Evolutionary conservation across 2,888 invertebrate species (phyloP).

Genomic region (Netelia virgata): DNA sequence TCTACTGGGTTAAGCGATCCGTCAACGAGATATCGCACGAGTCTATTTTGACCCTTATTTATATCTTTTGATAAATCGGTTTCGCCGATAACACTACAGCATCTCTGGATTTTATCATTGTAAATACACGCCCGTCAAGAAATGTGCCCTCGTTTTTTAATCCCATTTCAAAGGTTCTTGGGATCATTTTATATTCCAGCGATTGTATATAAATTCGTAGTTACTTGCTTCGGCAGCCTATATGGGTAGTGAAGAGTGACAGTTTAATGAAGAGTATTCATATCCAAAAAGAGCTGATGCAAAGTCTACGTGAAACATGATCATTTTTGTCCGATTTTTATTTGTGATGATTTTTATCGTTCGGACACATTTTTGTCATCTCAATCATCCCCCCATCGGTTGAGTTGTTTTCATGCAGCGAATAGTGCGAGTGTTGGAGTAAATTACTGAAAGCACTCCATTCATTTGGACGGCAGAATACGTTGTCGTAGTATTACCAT

Average conservation of each 20-base stretch:
- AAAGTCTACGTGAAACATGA: too few species aligned
- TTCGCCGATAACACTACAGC: slow-evolving; percentile 27
- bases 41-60: slow-evolving; percentile 41
- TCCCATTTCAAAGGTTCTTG: background rate
- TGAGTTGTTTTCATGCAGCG: background rate
- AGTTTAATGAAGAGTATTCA: background rate
- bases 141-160: slow-evolving; percentile 24
- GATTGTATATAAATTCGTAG: background rate
- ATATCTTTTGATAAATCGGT: slow-evolving; percentile 60
- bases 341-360: slow-evolving; percentile 10
- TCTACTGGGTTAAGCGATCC: slow-evolving; percentile 48
- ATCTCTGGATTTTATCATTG: slow-evolving; percentile 20
- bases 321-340: background rate
- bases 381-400: background rate
- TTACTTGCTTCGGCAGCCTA: background rate
- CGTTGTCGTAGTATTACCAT: slow-evolving; percentile 63
- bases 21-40: slow-evolving; percentile 46
- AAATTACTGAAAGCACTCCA: slow-evolving; percentile 10
- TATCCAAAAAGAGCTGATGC: background rate
- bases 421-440: background rate
- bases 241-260: too few species aligned
- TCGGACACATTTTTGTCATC: slow-evolving; percentile 11
- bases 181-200: slow-evolving; percentile 28
- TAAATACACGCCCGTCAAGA: slow-evolving; percentile 1
- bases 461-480: slow-evolving; percentile 52